Percentiles rank a stretch among this genome's conserved stretches.
Conservation (phyloP, 2,113 vertebrate genomes). For the Coturnix japonica region DNA sequence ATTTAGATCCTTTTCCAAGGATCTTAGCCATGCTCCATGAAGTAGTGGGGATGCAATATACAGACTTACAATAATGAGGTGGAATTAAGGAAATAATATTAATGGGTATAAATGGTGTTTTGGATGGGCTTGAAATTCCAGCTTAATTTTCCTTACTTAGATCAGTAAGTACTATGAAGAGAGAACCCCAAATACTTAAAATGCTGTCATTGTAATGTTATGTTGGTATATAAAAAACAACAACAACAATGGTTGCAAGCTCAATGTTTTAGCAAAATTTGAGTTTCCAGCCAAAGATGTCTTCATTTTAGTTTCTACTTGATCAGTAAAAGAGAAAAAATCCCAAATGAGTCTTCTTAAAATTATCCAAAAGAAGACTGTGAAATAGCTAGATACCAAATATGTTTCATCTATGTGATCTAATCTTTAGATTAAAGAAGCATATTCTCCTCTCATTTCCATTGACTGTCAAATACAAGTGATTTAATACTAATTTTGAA, state of each 20-base stretch:
- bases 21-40: not conserved
- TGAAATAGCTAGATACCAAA: not conserved
- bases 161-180: not conserved
- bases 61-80: not conserved
- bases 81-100: not conserved
- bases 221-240: no score
- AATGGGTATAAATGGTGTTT: not conserved
- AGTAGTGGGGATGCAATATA: rapidly evolving
- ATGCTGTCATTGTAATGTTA: not conserved
- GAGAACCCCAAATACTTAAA: not conserved
- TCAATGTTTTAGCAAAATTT: not conserved
- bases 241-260: not conserved
- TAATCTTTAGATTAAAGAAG: not conserved
- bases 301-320: not conserved
- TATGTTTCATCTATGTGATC: not conserved
- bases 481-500: not conserved
- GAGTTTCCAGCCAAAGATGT: not conserved
- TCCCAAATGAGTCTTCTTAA: not conserved
- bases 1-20: not conserved
- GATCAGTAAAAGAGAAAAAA: not conserved
- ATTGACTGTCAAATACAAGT: not conserved
- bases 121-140: not conserved
- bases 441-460: not conserved
- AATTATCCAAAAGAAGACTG: not conserved
- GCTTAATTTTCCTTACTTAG: not conserved